Evolutionary conservation across 2,888 invertebrate species (phyloP), one percentile per base, ranked within the genome.

Genomic region (Prenolepis imparis): DNA sequence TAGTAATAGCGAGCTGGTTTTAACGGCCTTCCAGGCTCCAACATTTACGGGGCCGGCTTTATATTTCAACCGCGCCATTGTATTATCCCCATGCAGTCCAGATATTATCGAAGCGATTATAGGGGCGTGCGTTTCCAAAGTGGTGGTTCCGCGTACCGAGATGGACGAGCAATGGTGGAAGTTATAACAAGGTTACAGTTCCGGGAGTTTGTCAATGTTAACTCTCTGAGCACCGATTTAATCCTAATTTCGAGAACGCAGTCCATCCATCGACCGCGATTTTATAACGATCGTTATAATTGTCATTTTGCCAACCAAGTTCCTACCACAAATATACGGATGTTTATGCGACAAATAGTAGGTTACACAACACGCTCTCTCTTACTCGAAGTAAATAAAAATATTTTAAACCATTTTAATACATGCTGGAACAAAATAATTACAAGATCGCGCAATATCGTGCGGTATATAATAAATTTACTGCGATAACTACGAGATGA

Each of bases 101-200:
- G 57, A 72, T 78, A 57, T 68, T 78, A 70, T 70, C 72, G 72
- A 70, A 59, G 44, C 57, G 78, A 70, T 78, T 72, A 32, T 32
- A 32, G 6, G 28, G 39, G 41, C 72, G 41, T 68, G 39, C 68
- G 55, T 55, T 68, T 70, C 41, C 57, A 68, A 6, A 15, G 9
- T 21, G 68, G 24, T 21, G 70, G 39, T 21, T 9, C 15, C 52
- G 28, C 55, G 41, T 21, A 1, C 0, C 72, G 73, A 57, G 15
- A 70, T 44, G 72, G 59, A 57, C 41, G 32, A 44, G 78, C 73
- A 12, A 24, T 48, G 21, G n/a, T 3, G 73, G 24, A 80, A 80
- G 73, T 72, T 72, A 41, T 18, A 52, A 41, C 59, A 18, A 44
- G 72, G 32, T 24, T 44, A 2, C 55, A 36, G 28, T 61, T n/a